Conservation (phyloP, 2,113 vertebrate species). For the Platycercus adscitus region DNA sequence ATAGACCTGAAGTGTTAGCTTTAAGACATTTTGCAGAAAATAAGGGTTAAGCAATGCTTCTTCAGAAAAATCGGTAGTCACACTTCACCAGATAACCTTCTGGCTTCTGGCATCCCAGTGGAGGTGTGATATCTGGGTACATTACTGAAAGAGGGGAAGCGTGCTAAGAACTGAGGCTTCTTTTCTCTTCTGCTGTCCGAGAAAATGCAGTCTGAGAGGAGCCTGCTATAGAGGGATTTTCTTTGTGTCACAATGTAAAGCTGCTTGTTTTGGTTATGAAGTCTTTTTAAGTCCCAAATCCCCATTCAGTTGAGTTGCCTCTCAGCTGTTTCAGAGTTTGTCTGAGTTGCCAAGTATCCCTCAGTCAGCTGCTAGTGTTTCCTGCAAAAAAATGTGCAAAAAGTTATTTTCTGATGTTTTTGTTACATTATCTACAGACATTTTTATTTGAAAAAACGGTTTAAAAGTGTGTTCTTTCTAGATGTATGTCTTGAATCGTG, state of each 20-base stretch:
- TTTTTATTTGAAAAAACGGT: neutral
- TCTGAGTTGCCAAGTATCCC: neutral
- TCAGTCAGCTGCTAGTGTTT: neutral
- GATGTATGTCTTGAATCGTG: rapidly evolving
- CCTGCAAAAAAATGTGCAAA: neutral
- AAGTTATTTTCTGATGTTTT: neutral
- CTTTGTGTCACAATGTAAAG: neutral
- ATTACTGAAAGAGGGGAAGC: neutral
- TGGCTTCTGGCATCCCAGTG: neutral
- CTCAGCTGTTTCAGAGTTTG: neutral
- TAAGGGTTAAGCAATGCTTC: neutral
- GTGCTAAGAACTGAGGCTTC: neutral
- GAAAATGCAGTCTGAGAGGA: neutral
- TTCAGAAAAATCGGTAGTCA: neutral
- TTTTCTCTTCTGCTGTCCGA: neutral
- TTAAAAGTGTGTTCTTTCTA: neutral
- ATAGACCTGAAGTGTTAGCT: neutral
- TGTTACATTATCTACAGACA: neutral
- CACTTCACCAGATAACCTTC: neutral
- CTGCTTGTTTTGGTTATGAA: neutral
- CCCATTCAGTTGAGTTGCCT: neutral
- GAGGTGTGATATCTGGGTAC: neutral
- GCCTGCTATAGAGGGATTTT: neutral
- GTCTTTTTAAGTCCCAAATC: neutral
- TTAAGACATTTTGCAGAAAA: neutral